Conservation (phyloP, 2,797 vertebrate species). For the Malurus leucopterus region DNA sequence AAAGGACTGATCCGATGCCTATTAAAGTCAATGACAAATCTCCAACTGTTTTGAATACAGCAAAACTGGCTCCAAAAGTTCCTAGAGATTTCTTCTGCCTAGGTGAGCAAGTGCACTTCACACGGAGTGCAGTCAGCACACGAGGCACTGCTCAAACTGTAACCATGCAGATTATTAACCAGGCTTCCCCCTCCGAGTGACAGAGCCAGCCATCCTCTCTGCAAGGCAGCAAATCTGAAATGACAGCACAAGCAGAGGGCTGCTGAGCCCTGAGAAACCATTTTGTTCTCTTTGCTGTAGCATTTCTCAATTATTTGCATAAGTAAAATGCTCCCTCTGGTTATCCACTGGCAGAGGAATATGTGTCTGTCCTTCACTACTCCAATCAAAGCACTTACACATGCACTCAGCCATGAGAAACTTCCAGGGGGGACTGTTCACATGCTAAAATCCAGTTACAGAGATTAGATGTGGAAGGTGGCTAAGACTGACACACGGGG, state of each 20-base stretch:
- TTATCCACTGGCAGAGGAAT: not conserved
- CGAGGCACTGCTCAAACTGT: not conserved
- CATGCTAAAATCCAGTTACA: not conserved
- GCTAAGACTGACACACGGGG: not conserved
- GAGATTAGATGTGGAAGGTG: not conserved
- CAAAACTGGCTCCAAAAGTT: constrained; percentile 1
- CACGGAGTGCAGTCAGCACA: not conserved
- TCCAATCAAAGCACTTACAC: not conserved
- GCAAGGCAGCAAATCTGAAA: constrained; percentile 6
- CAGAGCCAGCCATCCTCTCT: not conserved
- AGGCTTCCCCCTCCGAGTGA: not conserved
- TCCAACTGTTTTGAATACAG: not conserved
- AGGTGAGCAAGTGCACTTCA: not conserved
- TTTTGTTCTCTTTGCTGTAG: not conserved
- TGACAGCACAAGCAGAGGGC: not conserved
- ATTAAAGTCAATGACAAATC: constrained; percentile 21
- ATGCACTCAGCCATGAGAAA: not conserved
- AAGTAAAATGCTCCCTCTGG: not conserved
- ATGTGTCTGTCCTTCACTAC: not conserved
- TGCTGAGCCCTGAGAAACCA: not conserved
- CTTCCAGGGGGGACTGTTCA: not conserved
- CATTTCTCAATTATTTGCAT: constrained; percentile 30
- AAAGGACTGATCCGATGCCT: not conserved
- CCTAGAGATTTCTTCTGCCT: not conserved
- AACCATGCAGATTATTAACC: not conserved